Evolutionary conservation across 2,888 invertebrate species (phyloP).

Genomic region (Pachymerium ferrugineum): DNA sequence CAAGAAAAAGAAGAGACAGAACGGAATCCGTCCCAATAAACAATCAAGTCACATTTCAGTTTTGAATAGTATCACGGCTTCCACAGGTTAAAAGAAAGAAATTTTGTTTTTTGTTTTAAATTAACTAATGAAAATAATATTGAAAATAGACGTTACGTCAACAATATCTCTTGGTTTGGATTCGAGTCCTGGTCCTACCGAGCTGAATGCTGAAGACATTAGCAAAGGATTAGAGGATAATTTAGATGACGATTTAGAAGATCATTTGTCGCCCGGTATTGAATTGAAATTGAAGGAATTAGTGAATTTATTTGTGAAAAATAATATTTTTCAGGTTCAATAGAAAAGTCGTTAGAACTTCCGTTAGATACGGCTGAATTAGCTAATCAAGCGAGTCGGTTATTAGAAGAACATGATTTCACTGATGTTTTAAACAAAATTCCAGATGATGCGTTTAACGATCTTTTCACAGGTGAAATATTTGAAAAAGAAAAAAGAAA

Average conservation of each 20-base stretch:
- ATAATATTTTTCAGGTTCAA: constrained; percentile 40
- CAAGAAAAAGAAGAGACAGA: constrained; percentile 57
- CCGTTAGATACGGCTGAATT: constrained; percentile 57
- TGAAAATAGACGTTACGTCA: not conserved
- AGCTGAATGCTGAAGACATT: constrained; percentile 38
- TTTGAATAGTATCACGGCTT: not conserved
- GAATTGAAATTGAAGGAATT: not conserved
- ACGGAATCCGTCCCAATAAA: constrained; percentile 50
- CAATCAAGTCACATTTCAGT: constrained; percentile 39
- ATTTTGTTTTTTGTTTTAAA: not conserved
- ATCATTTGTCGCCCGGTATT: constrained; percentile 41
- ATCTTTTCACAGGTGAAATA: constrained; percentile 61
- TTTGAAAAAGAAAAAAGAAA: not conserved
- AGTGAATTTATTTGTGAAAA: constrained; percentile 17
- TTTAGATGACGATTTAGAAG: constrained; percentile 40
- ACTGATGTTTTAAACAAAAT: constrained; percentile 71
- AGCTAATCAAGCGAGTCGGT: constrained; percentile 60
- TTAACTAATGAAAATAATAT: too few relatives aligned
- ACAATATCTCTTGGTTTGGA: not conserved
- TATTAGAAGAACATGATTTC: constrained; percentile 63
- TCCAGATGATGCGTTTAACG: constrained; percentile 75
- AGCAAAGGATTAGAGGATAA: constrained; percentile 37
- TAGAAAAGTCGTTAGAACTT: constrained; percentile 51
- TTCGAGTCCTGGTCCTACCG: constrained; percentile 37
- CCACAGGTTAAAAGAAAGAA: constrained; percentile 16